Base-by-base conservation (phyloP, 2,113 vertebrate species). In the Festucalex cinctus region DNA sequence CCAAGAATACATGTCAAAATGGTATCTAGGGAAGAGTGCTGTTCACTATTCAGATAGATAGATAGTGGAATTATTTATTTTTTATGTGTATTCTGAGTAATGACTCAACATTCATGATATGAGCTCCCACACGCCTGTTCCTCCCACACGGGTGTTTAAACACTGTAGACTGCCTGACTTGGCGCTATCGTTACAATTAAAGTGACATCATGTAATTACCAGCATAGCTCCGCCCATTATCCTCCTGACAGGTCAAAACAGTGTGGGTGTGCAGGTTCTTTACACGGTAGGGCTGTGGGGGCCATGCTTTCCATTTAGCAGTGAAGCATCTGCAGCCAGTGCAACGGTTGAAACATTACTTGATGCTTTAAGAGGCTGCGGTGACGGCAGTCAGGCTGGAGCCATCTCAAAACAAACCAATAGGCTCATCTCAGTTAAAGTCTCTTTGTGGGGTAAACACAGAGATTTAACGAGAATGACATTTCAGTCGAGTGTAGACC, bases 311-410 rank as follows among this genome's bases (percentile, higher is more conserved):
- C 63, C 9, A 20, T 63, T 67, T 60, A 76, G 26, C 43, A 44
- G 28, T 12, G 60, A 74, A 49, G 70, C 51, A 65, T 9, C 24
- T 35, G 37, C 13, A 35, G 58, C 36, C 60, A 20, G 43, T 43
- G 57, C 58, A 63, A 58, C 16, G 28, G 35, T 62, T 65, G 49
- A 36, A 70, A 6, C 16, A 26, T 39, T 43, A 46, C 37, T 36
- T 60, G 28, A 35, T 57, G 44, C 66, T 73, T 35, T 51, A 22
- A 58, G 68, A 71, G 59, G 60, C 37, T 57, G 46, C 57, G 56
- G 65, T 49, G 60, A 68, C 39, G 59, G 39, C 65, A 43, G 22
- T 48, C 46, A 71, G 36, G 46, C 22, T 22, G 41, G 28, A 13
- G 37, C 57, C 56, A 26, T 43, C 62, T 56, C 37, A 58, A 16